Evolutionary conservation across 2,888 invertebrate genomes (phyloP).

Genomic region (Orthosia gothica): DNA sequence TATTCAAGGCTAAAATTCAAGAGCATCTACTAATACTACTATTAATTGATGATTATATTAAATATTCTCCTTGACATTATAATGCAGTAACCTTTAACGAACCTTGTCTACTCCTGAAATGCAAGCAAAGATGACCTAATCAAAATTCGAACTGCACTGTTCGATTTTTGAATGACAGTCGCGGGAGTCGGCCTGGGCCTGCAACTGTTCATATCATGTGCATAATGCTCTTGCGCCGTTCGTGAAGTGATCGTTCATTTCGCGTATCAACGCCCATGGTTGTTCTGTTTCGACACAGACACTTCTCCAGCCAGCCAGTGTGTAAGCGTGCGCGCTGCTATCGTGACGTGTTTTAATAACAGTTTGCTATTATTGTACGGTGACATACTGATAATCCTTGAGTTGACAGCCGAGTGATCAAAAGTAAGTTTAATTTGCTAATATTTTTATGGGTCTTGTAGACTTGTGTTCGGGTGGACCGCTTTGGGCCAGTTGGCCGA

Average conservation of each 20-base stretch:
- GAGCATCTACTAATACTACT: neutral
- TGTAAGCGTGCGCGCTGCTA: conserved; percentile 62
- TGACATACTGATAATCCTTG: conserved; percentile 53
- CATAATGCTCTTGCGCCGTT: conserved; percentile 61
- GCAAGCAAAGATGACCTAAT: neutral
- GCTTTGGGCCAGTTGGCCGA: neutral
- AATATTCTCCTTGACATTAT: conserved; percentile 14
- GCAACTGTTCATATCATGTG: conserved; percentile 36
- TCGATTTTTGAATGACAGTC: neutral
- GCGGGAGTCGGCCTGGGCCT: conserved; percentile 12
- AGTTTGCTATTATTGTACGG: conserved; percentile 38
- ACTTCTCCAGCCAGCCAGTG: conserved; percentile 57
- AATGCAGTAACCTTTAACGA: neutral
- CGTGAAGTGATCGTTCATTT: conserved; percentile 42
- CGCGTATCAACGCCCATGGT: conserved; percentile 52
- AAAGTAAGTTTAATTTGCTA: conserved; percentile 47
- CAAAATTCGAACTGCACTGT: conserved; percentile 1
- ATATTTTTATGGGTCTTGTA: conserved; percentile 2
- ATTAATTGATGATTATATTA: neutral
- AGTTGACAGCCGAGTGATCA: conserved; percentile 36
- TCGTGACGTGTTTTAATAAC: conserved; percentile 60
- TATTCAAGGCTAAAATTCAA: conserved; percentile 21
- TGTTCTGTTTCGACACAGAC: conserved; percentile 45
- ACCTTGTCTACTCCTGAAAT: conserved; percentile 10
- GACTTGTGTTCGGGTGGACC: conserved; percentile 1